Percentiles rank a stretch among this genome's conserved stretches.
phyloP scores from a whole-genome alignment of 2,888 invertebrate species.

The Deilephila porcellus region DNA sequence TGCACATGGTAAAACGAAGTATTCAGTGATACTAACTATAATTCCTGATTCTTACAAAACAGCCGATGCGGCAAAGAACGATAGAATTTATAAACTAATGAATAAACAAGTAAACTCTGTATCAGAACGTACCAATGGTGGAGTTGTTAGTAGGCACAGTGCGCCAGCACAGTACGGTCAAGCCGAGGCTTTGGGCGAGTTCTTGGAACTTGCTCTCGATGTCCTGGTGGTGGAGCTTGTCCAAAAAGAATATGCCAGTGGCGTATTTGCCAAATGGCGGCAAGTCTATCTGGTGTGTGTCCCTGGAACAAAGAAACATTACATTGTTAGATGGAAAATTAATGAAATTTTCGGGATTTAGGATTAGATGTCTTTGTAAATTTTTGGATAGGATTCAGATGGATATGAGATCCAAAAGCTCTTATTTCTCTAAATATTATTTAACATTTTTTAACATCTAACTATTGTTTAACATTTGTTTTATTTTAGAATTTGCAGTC shows the following conservation, averaged over 20 bases:
- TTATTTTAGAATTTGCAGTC: too few relatives aligned
- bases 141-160: slow-evolving; percentile 95
- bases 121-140: slow-evolving; percentile 88
- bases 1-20: too few relatives aligned
- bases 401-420: too few relatives aligned
- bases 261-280: slow-evolving; percentile 96
- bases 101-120: not conserved
- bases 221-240: slow-evolving; percentile 91
- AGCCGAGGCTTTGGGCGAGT: slow-evolving; percentile 91
- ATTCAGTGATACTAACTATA: too few relatives aligned
- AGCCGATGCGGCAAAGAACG: not conserved
- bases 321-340: not conserved
- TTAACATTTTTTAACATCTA: too few relatives aligned
- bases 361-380: too few relatives aligned
- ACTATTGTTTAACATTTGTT: too few relatives aligned
- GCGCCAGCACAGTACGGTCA: slow-evolving; percentile 96
- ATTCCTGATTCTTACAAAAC: too few relatives aligned
- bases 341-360: not conserved
- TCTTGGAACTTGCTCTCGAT: slow-evolving; percentile 92
- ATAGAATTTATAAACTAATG: not conserved
- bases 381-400: too few relatives aligned
- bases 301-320: slow-evolving; percentile 79
- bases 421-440: too few relatives aligned
- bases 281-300: slow-evolving; percentile 91
- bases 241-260: slow-evolving; percentile 97